A percentile compares a stretch with the other conserved stretches of the same genome.
Evolutionary conservation across 1,140 invertebrate genomes (phyloP).

Genomic region (Tachypleus tridentatus): DNA sequence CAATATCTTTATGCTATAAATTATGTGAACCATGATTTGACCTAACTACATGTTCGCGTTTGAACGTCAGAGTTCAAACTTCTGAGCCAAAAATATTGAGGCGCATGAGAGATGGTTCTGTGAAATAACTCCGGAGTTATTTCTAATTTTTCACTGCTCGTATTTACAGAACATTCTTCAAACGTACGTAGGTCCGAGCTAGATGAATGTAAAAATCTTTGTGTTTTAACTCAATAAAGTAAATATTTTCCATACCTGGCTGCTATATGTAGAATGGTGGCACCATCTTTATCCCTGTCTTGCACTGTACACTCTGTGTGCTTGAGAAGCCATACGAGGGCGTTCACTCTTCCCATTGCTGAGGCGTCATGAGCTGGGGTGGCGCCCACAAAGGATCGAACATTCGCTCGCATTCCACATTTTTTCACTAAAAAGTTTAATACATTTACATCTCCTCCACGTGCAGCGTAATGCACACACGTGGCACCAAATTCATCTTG

Average conservation of each 20-base stretch:
- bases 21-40: no score
- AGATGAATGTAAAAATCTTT: no score
- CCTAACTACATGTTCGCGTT: no score
- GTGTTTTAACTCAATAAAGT: no score
- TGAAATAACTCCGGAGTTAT: no score
- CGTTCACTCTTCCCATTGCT: conserved; percentile 29
- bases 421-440: conserved; percentile 28
- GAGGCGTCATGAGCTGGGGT: conserved; percentile 36
- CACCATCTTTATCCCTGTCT: conserved; percentile 34
- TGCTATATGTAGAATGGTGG: conserved; percentile 34
- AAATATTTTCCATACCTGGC: conserved; percentile 24
- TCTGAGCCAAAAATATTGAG: no score
- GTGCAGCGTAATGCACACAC: conserved; percentile 35
- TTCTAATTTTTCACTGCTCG: no score
- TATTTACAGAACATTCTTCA: no score
- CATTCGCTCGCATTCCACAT: conserved; percentile 24
- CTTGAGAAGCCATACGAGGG: conserved; percentile 32
- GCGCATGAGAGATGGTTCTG: no score
- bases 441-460: conserved; percentile 28
- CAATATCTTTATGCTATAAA: no score
- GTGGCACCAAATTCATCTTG: conserved; percentile 30
- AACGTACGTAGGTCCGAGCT: no score
- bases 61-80: no score
- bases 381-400: conserved; percentile 29
- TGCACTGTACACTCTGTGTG: conserved; percentile 27